Evolutionary conservation across 1,140 invertebrate species (phyloP), one percentile per base, ranked within the genome.

Genomic region (Drosophila orena): DNA sequence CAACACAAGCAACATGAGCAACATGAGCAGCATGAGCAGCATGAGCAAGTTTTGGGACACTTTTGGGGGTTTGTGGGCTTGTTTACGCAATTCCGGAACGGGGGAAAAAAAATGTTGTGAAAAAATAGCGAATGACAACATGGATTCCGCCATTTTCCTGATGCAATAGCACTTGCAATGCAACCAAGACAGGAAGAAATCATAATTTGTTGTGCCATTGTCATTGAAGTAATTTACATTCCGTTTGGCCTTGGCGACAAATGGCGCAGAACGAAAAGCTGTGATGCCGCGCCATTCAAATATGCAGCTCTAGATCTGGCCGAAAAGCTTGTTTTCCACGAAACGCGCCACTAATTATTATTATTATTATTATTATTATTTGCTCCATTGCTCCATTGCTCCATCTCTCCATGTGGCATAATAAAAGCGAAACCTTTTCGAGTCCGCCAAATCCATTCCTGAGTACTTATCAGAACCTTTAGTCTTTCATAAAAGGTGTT

Each of bases 31-130:
- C 22, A 58, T 5, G 4, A 24, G 22, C 22, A 2, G 3, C 22
- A 58, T 15, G 27, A 37, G 20, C 27, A n/a, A 20, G 37, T 6
- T 46, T 70, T 17, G 34, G 44, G 20, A 20, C 20, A 20, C 44
- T 53, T n/a, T 49, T 15, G 6, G 17, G 17, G 17, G 17, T 17
- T 17, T 17, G 17, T 35, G 38, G 7, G 44, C 64, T 65, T 52
- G 43, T 46, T 50, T 68, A 37, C 47, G 61, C 44, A 64, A 66
- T 50, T 37, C 58, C 58, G 15, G 22, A 56, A 56, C 8, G 40
- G 40, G 15, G 15, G 6, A n/a, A n/a, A 38, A 38, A 2, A 24
- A 6, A 24, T 3, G 1, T 14, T 35, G 27, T 8, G 11, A 30
- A 30, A 30, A 30, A 30, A 8, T 1, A 30, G 30, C 30, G 30